These are phyloP conservation scores for Nymphalis polychloros DNA, from an alignment of 2,888 invertebrate genomes.

Conservation along the genomic window DNA sequence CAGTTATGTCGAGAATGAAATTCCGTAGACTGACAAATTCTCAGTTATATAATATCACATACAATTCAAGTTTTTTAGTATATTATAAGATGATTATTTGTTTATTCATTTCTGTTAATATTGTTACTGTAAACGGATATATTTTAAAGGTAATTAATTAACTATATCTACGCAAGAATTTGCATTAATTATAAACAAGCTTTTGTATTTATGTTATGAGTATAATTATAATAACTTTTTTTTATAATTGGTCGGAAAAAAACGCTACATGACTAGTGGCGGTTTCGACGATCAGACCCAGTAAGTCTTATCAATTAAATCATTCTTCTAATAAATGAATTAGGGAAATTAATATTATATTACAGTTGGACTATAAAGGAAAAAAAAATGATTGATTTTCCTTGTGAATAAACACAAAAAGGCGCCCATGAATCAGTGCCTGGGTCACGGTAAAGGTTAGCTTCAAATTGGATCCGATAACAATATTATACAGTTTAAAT, in stretches of 20 bases:
- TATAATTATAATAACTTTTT: too few relatives aligned
- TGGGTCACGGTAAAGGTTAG: constrained; percentile 11
- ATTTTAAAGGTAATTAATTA: too few relatives aligned
- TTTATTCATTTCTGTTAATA: neutral
- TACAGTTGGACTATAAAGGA: neutral
- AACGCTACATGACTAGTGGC: too few relatives aligned
- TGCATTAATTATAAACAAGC: too few relatives aligned
- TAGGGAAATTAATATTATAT: too few relatives aligned
- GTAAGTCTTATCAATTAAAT: too few relatives aligned
- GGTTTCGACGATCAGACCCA: too few relatives aligned
- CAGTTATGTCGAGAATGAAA: constrained; percentile 18
- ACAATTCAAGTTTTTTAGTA: too few relatives aligned
- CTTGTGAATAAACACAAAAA: constrained; percentile 25
- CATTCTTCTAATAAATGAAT: too few relatives aligned
- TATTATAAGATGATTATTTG: neutral
- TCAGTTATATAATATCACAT: neutral
- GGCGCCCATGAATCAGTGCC: constrained; percentile 3
- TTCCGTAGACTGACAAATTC: constrained; percentile 19
- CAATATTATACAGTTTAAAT: neutral
- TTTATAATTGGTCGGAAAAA: too few relatives aligned
- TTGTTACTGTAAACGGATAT: neutral
- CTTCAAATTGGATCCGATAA: neutral
- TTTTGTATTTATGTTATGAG: neutral
- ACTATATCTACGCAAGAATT: too few relatives aligned
- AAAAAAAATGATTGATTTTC: constrained; percentile 12